These are phyloP conservation scores for Rhynchomys soricoides DNA, from an alignment of 2,113 vertebrate genomes.

Conservation along the genomic window DNA sequence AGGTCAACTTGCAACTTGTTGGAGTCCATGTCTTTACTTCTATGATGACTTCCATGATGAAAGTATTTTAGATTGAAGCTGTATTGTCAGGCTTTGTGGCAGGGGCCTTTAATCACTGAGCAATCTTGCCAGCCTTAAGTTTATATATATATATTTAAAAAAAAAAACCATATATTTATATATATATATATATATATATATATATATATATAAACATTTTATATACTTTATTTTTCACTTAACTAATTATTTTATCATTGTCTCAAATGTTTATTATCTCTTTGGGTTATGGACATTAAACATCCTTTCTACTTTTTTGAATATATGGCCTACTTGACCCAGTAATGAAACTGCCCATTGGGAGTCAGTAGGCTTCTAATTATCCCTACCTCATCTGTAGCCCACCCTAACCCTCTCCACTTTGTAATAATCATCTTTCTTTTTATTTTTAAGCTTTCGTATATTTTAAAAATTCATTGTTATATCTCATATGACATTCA, in stretches of 20 bases:
- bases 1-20: background rate
- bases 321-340: background rate
- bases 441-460: background rate
- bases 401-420: background rate
- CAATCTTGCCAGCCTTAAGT: background rate
- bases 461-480: background rate
- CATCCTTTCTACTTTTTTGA: background rate
- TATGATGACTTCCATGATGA: background rate
- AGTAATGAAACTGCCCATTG: background rate
- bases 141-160: too few relatives aligned
- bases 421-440: too few relatives aligned
- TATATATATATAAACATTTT: accelerated
- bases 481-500: background rate
- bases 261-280: background rate
- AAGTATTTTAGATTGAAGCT: background rate
- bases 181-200: too few relatives aligned
- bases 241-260: background rate
- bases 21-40: background rate
- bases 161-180: background rate
- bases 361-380: background rate
- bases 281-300: background rate
- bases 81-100: background rate
- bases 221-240: background rate
- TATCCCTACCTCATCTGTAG: background rate
- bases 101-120: background rate